Base-by-base conservation (phyloP, 53 echinoderm and acorn worm species). In the Paracentrotus lividus region DNA sequence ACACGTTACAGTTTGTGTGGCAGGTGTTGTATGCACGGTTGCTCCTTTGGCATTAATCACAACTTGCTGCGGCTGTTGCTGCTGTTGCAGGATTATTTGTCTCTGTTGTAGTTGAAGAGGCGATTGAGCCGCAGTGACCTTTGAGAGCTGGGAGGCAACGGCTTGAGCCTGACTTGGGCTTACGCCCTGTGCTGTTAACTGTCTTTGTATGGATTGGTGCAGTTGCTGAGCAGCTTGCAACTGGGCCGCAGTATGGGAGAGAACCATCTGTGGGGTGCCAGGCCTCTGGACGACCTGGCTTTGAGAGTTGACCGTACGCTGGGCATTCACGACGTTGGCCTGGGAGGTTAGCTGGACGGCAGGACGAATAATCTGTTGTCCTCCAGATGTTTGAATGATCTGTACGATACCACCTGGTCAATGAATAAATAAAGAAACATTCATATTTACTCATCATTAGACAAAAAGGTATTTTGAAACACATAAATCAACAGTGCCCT, bases 341-440 rank as follows among this genome's bases (percentile, higher is more conserved):
- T 95, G 95, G 9, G 92, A 77, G 6, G 94, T 95, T 42, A 95
- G 94, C 78, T 95, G 94, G 94, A 95, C 94, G 3, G 95, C 93
- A 33, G 95, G 95, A 29, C 97, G 67, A 43, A 97, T 60, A 26
- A 96, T 94, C 58, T 97, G 97, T 61, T 96, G 95, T 23, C 98
- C 98, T 18, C 95, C 94, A 1, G 97, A 65, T 33, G 96, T 95
- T 88, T 98, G 98, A 33, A 98, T 95, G 15, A 98, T 96, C 76
- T 97, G 97, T 4, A 98, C 97, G n/a, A 98, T 96, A 20, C 98
- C 96, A 88, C 98, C 98, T 98, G 88, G 23, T 45, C 26, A 60
- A 88, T 40, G 10, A 85, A 20, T 18, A 15, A 8, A 20, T 21
- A 57, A 1, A 55, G 55, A 13, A 57, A 8, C 51, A 51, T 51